Evolutionary conservation across 2,888 invertebrate species (phyloP), one percentile per base, ranked within the genome.

Genomic region (Argyresthia goedartella): DNA sequence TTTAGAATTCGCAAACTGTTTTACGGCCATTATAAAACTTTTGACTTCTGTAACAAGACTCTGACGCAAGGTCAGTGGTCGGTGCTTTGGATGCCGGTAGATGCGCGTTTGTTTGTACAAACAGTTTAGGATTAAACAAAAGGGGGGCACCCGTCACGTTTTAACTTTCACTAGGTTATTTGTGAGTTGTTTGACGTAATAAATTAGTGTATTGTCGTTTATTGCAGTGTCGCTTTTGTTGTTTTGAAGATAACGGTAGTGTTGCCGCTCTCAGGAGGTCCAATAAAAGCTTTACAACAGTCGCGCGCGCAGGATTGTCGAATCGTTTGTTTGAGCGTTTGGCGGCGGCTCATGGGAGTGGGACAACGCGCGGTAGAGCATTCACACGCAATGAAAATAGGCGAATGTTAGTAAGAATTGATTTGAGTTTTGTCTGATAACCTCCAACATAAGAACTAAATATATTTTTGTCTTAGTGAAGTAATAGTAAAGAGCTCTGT

Each of bases 121-220:
- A 57, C 61, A 25, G 25, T 25, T 25, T 25, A 25, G 25, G 25
- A 25, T 25, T 25, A 25, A 25, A 25, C 25, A 25, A 25, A 25
- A 25, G 25, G 25, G n/a, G 25, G 6, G 25, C 25, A 25, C 53
- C 53, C 49, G 52, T 52, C 54, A 54, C 49, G 33, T 58, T 60
- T 64, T 69, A 73, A 84, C 85, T 85, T 85, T 85, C 85, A 82
- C 85, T 85, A 75, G 59, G 69, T 84, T 75, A 78, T 81, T 43
- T 50, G 42, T 51, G 51, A 43, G 48, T 45, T 45, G 78, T 81
- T 81, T 76, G 77, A 74, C 64, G 70, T 72, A 78, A 81, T 85
- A 84, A 84, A 84, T 66, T 60, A 61, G 50, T 50, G 58, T 59
- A 70, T 81, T 81, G 81, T 80, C 58, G 57, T 47, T 67, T 62